A percentile compares a stretch with the other conserved stretches of the same genome.
Conservation (phyloP, 2,888 invertebrate genomes). For the Agrochola lota region DNA sequence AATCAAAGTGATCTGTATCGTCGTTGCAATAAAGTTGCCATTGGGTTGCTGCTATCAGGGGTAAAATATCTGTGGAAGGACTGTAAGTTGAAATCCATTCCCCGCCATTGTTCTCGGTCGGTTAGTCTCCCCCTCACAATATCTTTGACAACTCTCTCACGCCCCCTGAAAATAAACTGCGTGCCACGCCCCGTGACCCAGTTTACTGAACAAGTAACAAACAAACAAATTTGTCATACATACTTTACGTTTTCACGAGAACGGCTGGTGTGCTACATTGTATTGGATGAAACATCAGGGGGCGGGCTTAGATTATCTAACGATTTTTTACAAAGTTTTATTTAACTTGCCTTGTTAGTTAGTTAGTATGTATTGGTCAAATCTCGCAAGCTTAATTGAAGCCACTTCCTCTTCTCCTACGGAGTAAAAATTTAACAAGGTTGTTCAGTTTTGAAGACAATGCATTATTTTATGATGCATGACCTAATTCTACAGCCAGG, state of each 20-base stretch:
- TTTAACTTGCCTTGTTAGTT: no score
- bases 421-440: no score
- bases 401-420: no score
- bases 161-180: constrained; percentile 26
- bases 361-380: no score
- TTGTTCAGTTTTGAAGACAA: no score
- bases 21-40: neutral
- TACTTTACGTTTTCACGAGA: neutral
- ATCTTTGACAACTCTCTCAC: neutral
- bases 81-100: neutral
- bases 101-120: neutral
- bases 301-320: constrained; percentile 1
- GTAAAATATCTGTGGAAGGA: neutral
- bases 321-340: no score
- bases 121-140: neutral
- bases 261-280: no score
- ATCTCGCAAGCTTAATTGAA: no score
- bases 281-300: neutral
- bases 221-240: neutral
- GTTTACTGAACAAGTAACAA: neutral
- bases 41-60: neutral
- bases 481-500: no score
- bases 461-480: no score
- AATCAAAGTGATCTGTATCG: neutral
- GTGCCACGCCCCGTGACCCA: constrained; percentile 13